phyloP scores from a whole-genome alignment of 1,140 invertebrate genomes.

The Neodiprion lecontei region DNA sequence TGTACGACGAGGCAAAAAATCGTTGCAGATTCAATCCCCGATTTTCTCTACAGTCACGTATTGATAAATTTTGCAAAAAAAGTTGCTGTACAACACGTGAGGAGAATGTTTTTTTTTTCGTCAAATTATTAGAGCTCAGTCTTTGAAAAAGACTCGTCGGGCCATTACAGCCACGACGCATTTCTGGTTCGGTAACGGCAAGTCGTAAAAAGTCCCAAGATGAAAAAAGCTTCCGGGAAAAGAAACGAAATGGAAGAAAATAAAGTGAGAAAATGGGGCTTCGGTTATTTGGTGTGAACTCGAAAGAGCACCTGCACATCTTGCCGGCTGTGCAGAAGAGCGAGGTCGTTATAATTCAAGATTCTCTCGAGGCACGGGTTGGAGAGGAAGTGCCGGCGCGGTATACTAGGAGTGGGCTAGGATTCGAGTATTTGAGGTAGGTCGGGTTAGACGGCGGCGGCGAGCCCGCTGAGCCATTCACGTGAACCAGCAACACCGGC shows the following conservation, averaged over 20 bases:
- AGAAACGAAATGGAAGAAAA: neutral
- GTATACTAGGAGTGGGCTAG: neutral
- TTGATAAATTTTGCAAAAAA: neutral
- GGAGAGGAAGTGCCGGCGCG: neutral
- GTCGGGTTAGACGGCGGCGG: constrained; percentile 43
- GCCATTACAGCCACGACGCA: too few relatives aligned
- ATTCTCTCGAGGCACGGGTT: neutral
- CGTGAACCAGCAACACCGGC: neutral
- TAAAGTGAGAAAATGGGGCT: neutral
- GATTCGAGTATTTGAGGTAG: constrained; percentile 41
- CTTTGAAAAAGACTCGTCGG: too few relatives aligned
- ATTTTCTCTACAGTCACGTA: neutral
- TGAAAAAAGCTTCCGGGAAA: neutral
- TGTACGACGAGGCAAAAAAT: neutral
- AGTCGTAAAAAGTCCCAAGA: too few relatives aligned
- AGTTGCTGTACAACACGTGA: too few relatives aligned
- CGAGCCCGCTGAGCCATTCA: constrained; percentile 1
- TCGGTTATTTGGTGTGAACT: too few relatives aligned
- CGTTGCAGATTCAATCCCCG: neutral
- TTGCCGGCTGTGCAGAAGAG: too few relatives aligned
- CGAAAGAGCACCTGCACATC: too few relatives aligned
- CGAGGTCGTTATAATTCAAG: constrained; percentile 14
- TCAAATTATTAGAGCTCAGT: too few relatives aligned
- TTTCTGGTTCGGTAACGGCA: too few relatives aligned
- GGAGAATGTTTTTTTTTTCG: too few relatives aligned